A percentile compares a stretch with the other conserved stretches of the same genome.
phyloP scores from a whole-genome alignment of 2,113 vertebrate species.

The Cyphomyrus plagiostoma region DNA sequence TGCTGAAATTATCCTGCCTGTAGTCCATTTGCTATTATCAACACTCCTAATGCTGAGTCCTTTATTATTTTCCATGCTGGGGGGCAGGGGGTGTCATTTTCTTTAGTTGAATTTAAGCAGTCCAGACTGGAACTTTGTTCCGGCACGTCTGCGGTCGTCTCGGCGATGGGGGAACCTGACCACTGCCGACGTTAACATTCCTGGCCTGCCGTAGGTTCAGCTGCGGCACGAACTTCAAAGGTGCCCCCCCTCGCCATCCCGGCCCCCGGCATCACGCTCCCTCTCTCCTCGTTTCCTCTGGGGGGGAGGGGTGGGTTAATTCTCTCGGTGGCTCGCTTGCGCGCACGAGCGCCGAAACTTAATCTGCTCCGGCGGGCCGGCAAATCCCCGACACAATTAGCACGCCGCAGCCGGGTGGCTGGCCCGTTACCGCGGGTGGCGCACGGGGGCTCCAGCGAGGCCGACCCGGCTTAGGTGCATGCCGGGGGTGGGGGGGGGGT shows the following conservation, averaged over 20 bases:
- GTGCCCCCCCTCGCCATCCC: conserved; percentile 46
- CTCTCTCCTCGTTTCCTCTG: conserved; percentile 29
- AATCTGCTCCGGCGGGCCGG: conserved; percentile 56
- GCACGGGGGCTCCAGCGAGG: background rate
- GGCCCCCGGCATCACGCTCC: conserved; percentile 30
- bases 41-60: background rate
- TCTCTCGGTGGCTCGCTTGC: conserved; percentile 47
- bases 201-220: conserved; percentile 14
- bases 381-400: conserved; percentile 64
- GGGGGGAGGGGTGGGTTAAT: conserved; percentile 20
- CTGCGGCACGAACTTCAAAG: background rate
- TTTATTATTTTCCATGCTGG: background rate
- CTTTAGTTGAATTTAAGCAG: background rate
- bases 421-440: conserved; percentile 35
- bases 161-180: background rate
- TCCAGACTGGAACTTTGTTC: background rate
- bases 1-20: background rate
- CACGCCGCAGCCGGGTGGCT: conserved; percentile 51
- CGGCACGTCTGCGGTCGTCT: background rate
- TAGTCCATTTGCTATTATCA: background rate
- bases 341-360: conserved; percentile 47
- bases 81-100: background rate
- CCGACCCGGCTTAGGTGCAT: background rate
- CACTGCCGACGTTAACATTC: conserved; percentile 33
- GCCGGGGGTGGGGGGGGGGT: background rate